Evolutionary conservation across 2,113 vertebrate genomes (phyloP).

Genomic region (Falcunculus frontatus): DNA sequence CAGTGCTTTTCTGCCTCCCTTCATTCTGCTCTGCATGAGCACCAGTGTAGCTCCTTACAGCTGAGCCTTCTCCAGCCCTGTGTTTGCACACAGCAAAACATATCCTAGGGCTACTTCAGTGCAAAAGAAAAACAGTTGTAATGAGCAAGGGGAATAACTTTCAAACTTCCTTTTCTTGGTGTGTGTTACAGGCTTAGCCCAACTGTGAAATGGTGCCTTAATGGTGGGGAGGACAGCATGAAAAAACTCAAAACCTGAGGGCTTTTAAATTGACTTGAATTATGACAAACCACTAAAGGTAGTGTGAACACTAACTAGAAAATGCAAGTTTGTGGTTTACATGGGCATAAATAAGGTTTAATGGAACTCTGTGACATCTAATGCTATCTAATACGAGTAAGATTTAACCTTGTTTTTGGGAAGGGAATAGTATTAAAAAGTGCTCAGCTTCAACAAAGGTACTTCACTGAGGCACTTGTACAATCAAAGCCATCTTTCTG

Average conservation of each 20-base stretch:
- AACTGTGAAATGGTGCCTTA: slow-evolving; percentile 41
- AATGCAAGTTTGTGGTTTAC: slow-evolving; percentile 23
- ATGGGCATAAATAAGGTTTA: neutral
- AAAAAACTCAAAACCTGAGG: slow-evolving; percentile 41
- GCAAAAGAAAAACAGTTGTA: neutral
- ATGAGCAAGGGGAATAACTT: neutral
- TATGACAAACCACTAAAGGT: slow-evolving; percentile 36
- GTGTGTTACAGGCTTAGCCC: slow-evolving; percentile 30
- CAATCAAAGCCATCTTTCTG: slow-evolving; percentile 12
- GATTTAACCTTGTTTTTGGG: neutral
- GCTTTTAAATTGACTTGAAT: slow-evolving; percentile 48
- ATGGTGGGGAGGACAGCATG: slow-evolving; percentile 29
- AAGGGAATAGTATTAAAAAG: neutral
- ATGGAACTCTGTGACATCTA: neutral
- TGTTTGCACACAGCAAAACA: neutral
- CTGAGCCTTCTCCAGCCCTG: neutral
- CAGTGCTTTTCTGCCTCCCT: neutral
- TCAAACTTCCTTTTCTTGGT: slow-evolving; percentile 38
- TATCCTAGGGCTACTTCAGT: neutral
- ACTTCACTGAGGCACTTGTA: neutral
- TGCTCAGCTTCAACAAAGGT: neutral
- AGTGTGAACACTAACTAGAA: slow-evolving; percentile 29
- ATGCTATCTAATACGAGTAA: neutral
- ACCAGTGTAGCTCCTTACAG: neutral
- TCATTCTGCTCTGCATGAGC: neutral